phyloP scores from a whole-genome alignment of 2,113 vertebrate genomes.

The Uropsilus gracilis region DNA sequence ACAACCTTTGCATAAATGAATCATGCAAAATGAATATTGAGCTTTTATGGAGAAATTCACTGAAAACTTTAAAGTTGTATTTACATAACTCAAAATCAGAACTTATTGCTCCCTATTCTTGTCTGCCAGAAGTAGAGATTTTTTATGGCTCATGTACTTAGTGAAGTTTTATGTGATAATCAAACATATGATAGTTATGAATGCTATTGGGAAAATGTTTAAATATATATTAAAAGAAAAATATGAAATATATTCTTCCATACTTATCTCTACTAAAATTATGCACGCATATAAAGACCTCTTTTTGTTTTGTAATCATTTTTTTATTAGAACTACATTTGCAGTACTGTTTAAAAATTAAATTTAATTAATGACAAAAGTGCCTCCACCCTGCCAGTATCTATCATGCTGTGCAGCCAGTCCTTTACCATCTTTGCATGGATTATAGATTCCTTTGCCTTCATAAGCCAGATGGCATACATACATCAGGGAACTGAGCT shows the following conservation, averaged over 20 bases:
- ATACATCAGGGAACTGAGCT: neutral
- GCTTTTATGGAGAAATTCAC: conserved; percentile 30
- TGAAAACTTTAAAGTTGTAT: neutral
- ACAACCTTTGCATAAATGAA: neutral
- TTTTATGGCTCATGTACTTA: neutral
- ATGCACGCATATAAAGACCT: neutral
- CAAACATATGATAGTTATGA: neutral
- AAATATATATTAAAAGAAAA: neutral
- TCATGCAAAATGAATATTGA: neutral
- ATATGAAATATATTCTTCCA: neutral
- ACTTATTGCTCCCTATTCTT: neutral
- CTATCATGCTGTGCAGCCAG: neutral
- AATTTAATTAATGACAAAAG: conserved; percentile 18
- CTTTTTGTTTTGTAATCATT: neutral
- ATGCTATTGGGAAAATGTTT: conserved; percentile 21
- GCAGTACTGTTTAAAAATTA: neutral
- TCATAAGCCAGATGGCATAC: neutral
- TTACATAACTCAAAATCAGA: conserved; percentile 6
- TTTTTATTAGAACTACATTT: neutral
- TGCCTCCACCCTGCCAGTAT: neutral
- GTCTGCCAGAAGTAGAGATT: neutral
- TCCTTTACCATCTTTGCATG: neutral
- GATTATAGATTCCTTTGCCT: neutral
- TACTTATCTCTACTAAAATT: neutral
- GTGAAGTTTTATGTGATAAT: neutral